Evolutionary conservation across 2,797 vertebrate species (phyloP).

Genomic region (Gallinago solitaria): DNA sequence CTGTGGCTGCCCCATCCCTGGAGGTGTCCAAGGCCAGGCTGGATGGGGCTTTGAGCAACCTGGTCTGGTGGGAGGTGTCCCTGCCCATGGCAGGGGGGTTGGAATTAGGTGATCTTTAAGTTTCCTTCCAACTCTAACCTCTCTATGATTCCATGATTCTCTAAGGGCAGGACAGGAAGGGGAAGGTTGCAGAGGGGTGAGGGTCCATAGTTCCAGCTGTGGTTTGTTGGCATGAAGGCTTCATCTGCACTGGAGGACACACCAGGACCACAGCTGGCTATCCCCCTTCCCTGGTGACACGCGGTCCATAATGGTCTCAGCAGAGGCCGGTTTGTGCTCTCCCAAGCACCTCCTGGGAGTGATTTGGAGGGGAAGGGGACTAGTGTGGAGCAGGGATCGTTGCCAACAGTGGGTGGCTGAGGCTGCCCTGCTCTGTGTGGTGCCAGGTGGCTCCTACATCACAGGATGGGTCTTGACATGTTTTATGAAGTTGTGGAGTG

Average conservation of each 20-base stretch:
- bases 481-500: background rate
- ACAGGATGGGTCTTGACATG: background rate
- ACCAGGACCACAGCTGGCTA: accelerated
- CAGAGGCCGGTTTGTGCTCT: background rate
- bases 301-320: background rate
- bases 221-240: background rate
- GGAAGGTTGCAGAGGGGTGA: background rate
- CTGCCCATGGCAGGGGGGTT: too few relatives aligned
- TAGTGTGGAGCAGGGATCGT: accelerated
- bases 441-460: background rate
- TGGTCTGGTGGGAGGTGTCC: too few relatives aligned
- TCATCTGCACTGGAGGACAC: background rate
- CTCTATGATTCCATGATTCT: background rate
- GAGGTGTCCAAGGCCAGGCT: too few relatives aligned
- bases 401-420: background rate
- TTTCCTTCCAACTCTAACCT: too few relatives aligned
- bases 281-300: background rate
- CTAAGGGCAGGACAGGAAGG: background rate
- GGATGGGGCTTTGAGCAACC: too few relatives aligned
- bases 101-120: too few relatives aligned
- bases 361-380: background rate
- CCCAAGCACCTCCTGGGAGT: background rate
- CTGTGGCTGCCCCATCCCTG: too few relatives aligned
- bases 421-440: background rate
- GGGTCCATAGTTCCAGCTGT: background rate